phyloP scores from a whole-genome alignment of 2,113 vertebrate species.

The Promerops cafer region DNA sequence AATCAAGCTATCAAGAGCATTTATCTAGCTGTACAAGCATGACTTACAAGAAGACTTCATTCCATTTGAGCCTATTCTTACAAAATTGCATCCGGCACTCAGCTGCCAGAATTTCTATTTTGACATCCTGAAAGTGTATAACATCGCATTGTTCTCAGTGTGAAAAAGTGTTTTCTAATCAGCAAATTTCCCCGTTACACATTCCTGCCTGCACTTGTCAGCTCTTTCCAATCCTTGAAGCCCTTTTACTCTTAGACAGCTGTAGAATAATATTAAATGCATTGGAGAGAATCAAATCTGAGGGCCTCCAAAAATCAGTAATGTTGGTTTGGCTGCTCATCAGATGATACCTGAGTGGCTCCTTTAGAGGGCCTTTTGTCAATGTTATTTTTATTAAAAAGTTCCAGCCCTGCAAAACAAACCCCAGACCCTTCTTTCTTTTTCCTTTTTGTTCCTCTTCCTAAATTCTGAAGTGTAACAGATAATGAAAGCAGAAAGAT shows the following conservation, averaged over 20 bases:
- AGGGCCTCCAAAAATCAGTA: neutral
- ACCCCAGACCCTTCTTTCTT: neutral
- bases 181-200: neutral
- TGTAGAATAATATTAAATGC: neutral
- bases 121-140: neutral
- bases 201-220: neutral
- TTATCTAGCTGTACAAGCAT: neutral
- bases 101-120: conserved; percentile 2
- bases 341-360: neutral
- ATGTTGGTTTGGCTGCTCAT: neutral
- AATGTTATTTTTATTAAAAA: neutral
- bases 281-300: neutral
- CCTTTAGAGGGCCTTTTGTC: neutral
- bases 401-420: neutral
- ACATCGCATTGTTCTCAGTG: neutral
- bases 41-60: neutral
- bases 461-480: neutral
- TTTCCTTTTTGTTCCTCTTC: neutral
- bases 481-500: neutral
- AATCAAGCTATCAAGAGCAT: neutral
- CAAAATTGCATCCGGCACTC: neutral
- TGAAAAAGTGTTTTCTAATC: conserved; percentile 6
- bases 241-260: neutral
- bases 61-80: neutral
- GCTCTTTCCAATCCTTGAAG: neutral